These are phyloP conservation scores for Fabriciana adippe DNA, from an alignment of 2,888 invertebrate genomes.

Conservation along the genomic window DNA sequence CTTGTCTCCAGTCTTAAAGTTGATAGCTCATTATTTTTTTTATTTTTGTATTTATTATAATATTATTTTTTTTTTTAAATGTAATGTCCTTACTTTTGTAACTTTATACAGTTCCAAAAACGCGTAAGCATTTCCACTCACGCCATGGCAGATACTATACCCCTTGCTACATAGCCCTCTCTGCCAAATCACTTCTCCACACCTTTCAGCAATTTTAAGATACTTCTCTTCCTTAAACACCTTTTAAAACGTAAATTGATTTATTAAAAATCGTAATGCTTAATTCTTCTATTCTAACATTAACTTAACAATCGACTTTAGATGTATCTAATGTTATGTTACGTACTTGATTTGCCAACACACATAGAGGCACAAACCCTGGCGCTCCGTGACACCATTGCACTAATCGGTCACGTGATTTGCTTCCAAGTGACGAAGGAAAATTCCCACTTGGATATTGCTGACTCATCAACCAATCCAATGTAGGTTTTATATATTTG, in stretches of 20 bases:
- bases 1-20: too few relatives aligned
- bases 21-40: not conserved
- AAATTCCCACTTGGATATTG: conserved; percentile 86
- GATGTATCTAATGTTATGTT: not conserved
- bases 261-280: not conserved
- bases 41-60: not conserved
- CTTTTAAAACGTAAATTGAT: conserved; percentile 61
- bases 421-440: conserved; percentile 88
- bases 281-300: not conserved
- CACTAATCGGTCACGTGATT: conserved; percentile 87
- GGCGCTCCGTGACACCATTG: conserved; percentile 99
- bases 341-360: conserved; percentile 85
- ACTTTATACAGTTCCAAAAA: conserved; percentile 89
- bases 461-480: conserved; percentile 83
- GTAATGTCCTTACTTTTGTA: conserved; percentile 81
- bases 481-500: conserved; percentile 83
- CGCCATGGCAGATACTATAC: conserved; percentile 94
- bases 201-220: conserved; percentile 85
- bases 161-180: conserved; percentile 92
- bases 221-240: conserved; percentile 86
- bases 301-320: not conserved
- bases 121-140: conserved; percentile 92
- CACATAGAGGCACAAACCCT: conserved; percentile 88
- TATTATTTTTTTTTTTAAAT: too few relatives aligned
- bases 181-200: conserved; percentile 90